phyloP scores from a whole-genome alignment of 92 coral and sea anemone species.

The Metridium senile region DNA sequence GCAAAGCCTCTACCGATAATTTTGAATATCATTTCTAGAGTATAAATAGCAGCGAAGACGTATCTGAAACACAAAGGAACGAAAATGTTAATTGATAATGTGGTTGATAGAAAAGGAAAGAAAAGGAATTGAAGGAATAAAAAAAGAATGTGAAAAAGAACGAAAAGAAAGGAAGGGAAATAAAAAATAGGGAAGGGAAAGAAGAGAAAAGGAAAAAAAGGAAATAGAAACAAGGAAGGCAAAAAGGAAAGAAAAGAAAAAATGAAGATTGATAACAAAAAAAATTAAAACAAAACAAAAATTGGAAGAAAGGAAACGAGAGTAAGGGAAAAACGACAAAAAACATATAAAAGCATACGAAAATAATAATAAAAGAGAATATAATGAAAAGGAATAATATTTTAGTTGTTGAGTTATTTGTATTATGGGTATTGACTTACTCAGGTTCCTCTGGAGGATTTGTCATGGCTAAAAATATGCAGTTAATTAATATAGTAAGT shows the following conservation, averaged over 20 bases:
- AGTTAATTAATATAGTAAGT: conserved; percentile 85
- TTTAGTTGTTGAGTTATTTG: no score
- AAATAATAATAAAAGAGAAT: no score
- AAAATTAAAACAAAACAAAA: no score
- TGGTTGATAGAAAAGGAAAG: not conserved
- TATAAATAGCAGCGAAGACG: conserved; percentile 93
- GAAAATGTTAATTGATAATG: no score
- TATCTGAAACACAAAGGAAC: conserved; percentile 55
- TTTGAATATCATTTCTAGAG: conserved; percentile 87
- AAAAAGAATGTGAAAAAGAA: not conserved
- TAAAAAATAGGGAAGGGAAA: not conserved
- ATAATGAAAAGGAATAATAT: no score
- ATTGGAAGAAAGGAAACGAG: no score
- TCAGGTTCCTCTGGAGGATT: conserved; percentile 95
- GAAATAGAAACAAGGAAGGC: not conserved
- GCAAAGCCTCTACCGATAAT: conserved; percentile 92
- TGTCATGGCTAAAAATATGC: conserved; percentile 89
- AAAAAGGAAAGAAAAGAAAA: no score
- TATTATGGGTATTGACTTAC: conserved; percentile 84
- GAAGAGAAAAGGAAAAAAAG: not conserved
- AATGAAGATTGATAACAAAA: no score
- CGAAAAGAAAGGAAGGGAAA: not conserved
- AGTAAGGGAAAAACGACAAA: no score
- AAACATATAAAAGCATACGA: no score
- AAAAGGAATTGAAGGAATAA: not conserved